phyloP scores from a whole-genome alignment of 2,888 invertebrate species.

The Ectemnius continuus region DNA sequence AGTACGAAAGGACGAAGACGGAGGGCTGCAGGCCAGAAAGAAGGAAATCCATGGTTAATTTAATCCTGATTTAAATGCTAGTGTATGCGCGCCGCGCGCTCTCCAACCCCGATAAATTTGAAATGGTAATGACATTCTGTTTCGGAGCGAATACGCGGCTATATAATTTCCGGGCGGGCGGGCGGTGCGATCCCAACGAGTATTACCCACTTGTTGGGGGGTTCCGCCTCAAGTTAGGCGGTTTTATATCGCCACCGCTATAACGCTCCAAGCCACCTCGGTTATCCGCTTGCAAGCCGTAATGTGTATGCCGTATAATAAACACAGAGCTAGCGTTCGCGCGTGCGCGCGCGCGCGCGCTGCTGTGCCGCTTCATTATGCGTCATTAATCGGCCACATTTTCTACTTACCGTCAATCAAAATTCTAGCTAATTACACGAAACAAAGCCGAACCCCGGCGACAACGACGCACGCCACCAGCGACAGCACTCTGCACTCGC shows the following conservation, averaged over 20 bases:
- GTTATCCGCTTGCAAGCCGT: neutral
- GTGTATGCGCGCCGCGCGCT: slow-evolving; percentile 6
- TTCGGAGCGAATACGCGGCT: slow-evolving; percentile 1
- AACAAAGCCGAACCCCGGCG: neutral
- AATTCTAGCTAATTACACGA: neutral
- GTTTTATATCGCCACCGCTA: neutral
- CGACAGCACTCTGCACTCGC: too few relatives aligned
- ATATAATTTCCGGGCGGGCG: neutral
- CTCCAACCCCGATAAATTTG: neutral
- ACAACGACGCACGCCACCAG: neutral
- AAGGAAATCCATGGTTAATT: slow-evolving; percentile 28
- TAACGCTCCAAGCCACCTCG: neutral
- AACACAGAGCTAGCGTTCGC: neutral
- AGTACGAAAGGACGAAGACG: neutral
- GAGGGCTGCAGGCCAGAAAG: neutral
- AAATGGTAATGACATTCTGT: slow-evolving; percentile 9
- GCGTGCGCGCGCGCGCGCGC: too few relatives aligned
- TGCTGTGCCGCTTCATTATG: neutral
- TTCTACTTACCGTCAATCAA: slow-evolving; percentile 3
- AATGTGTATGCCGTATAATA: too few relatives aligned
- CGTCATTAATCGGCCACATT: neutral
- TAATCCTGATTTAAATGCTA: slow-evolving; percentile 27
- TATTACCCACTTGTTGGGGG: slow-evolving; percentile 3
- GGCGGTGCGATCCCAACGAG: neutral
- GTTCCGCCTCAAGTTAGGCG: neutral